These are phyloP conservation scores for Eupithecia inturbata DNA, from an alignment of 2,888 invertebrate species.

Conservation along the genomic window DNA sequence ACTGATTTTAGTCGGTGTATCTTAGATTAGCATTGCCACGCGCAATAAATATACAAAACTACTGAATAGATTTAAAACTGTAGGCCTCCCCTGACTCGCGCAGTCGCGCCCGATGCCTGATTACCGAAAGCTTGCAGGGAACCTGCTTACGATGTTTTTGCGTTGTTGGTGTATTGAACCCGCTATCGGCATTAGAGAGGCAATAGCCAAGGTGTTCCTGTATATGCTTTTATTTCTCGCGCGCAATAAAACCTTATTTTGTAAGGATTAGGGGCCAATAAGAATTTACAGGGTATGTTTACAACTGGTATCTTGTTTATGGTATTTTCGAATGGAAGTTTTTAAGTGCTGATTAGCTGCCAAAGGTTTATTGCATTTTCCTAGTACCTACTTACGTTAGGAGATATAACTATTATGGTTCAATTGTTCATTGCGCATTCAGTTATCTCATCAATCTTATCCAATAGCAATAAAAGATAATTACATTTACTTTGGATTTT, in stretches of 20 bases:
- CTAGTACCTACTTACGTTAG: background rate
- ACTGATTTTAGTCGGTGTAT: too few relatives aligned
- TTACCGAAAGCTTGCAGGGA: background rate
- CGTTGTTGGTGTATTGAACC: slow-evolving; percentile 69
- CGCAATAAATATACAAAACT: background rate
- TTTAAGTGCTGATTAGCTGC: slow-evolving; percentile 16
- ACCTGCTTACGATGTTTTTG: slow-evolving; percentile 12
- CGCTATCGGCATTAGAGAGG: slow-evolving; percentile 76
- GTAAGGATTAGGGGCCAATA: slow-evolving; percentile 43
- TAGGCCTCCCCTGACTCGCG: background rate
- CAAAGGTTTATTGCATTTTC: background rate
- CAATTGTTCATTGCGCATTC: background rate
- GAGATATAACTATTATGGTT: background rate
- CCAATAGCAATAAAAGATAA: background rate
- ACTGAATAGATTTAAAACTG: background rate
- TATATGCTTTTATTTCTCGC: slow-evolving; percentile 42
- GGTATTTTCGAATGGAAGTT: slow-evolving; percentile 26
- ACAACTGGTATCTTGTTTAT: slow-evolving; percentile 29
- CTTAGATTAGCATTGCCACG: too few relatives aligned
- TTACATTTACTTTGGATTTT: background rate
- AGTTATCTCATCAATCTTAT: background rate
- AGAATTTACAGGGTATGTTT: slow-evolving; percentile 34
- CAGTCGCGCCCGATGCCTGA: background rate
- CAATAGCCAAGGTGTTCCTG: slow-evolving; percentile 57
- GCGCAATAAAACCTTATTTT: slow-evolving; percentile 44